Evolutionary conservation across 2,888 invertebrate genomes (phyloP).

Genomic region (Acanthoscelides obtectus): DNA sequence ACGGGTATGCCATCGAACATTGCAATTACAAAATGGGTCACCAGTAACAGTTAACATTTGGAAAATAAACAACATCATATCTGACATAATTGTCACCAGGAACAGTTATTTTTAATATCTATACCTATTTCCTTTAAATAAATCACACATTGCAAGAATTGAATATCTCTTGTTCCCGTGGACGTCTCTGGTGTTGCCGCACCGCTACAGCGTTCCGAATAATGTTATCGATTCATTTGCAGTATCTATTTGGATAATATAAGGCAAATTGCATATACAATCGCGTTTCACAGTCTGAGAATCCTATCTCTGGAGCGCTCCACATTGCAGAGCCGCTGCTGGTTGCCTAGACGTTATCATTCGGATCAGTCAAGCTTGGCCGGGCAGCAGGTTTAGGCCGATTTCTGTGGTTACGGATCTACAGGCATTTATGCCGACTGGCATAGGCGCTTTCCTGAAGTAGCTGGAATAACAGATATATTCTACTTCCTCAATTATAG

Average conservation of each 20-base stretch:
- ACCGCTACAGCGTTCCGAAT: slow-evolving; percentile 13
- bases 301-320: slow-evolving; percentile 26
- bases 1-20: no score
- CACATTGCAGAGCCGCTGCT: slow-evolving; percentile 16
- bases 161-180: background rate
- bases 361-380: background rate
- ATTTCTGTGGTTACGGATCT: background rate
- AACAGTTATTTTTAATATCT: no score
- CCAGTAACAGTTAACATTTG: no score
- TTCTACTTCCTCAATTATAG: no score
- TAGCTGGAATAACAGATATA: background rate
- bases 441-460: background rate
- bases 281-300: slow-evolving; percentile 37
- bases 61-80: no score
- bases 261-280: slow-evolving; percentile 39
- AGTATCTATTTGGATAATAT: slow-evolving; percentile 37
- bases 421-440: background rate
- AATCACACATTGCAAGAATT: no score
- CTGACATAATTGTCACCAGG: no score
- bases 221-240: slow-evolving; percentile 36
- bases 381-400: background rate
- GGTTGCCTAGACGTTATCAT: slow-evolving; percentile 9
- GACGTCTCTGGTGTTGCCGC: background rate
- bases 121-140: no score
- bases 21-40: no score